Base-by-base conservation (phyloP, 92 coral and sea anemone species). In the Zoanthus sansibaricus region DNA sequence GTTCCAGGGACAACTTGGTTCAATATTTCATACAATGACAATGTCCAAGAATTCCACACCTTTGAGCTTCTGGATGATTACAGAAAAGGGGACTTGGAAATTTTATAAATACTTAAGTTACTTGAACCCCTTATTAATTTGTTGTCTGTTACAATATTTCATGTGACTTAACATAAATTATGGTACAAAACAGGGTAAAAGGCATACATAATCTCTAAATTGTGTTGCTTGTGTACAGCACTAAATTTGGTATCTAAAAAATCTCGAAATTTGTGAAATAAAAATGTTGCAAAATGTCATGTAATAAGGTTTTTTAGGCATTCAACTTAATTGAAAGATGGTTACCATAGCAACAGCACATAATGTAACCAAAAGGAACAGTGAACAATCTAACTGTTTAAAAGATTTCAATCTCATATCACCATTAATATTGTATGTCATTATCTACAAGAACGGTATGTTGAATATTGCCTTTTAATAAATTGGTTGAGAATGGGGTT, bases 51-150 rank as follows among this genome's bases (percentile, higher is more conserved):
- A 70, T 30, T 83, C 15, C 44, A 61, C 69, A 49, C 79, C 44
- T 83, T 49, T 72, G 87, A 83, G 69, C 87, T 72, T 15, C 87
- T 83, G 5, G 87, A 83, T 71, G 87, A 83, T 83, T 83, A 83
- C 79, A 37, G 79, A 18, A 45, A 52, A 25, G 87, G 87, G 47
- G 87, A 83, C 87, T 72, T 83, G 52, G 87, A 83, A 83, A 71
- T 83, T 83, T 83, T 83, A 83, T 72, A 72, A 72, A 72, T 72
- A 15, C 49, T 31, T 47, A 72, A 37, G 77, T 44, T 72, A n/a
- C 77, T 72, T 72, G 55, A 72, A 15, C 49, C 77, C 42, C 12
- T 44, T 33, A 64, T 83, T 83, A 71, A 37, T 37, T 37, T 37
- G 42, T 37, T 37, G 72, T 83, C 72, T 83, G 5, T 52, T 3